Percentiles rank a stretch among this genome's conserved stretches.
These are phyloP conservation scores for Miltochrista miniata DNA, from an alignment of 2,888 invertebrate genomes.

Conservation along the genomic window DNA sequence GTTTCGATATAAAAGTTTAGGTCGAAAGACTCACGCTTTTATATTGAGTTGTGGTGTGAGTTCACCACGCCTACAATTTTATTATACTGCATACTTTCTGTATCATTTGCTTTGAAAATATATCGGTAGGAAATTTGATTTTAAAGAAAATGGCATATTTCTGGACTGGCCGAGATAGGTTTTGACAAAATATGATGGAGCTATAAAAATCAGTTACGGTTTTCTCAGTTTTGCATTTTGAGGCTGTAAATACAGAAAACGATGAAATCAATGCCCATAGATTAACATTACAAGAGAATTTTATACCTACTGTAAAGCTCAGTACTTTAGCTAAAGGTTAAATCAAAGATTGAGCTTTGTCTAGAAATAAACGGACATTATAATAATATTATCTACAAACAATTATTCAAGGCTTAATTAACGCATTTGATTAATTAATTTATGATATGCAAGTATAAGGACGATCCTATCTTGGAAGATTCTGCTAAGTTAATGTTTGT, in stretches of 20 bases:
- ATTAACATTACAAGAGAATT: neutral
- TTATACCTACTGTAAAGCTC: neutral
- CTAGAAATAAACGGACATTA: constrained; percentile 23
- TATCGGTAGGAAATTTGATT: too few relatives aligned
- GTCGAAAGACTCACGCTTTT: neutral
- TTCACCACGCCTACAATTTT: too few relatives aligned
- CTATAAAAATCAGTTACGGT: too few relatives aligned
- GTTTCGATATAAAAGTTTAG: neutral
- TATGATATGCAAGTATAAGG: constrained; percentile 27
- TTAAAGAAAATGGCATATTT: too few relatives aligned
- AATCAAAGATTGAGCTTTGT: constrained; percentile 32
- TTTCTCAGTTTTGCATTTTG: too few relatives aligned
- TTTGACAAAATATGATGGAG: too few relatives aligned
- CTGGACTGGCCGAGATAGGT: too few relatives aligned
- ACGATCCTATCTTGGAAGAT: neutral
- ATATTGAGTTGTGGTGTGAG: neutral
- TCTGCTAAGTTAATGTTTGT: neutral
- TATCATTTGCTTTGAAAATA: too few relatives aligned
- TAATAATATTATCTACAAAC: constrained; percentile 35
- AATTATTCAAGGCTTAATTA: constrained; percentile 33
- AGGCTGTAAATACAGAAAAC: too few relatives aligned
- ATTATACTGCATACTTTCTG: too few relatives aligned
- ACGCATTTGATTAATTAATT: constrained; percentile 33
- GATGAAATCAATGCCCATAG: too few relatives aligned
- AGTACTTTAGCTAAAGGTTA: constrained; percentile 7